Conservation (phyloP, 2,113 vertebrate genomes). For the Malurus cyaneus region DNA sequence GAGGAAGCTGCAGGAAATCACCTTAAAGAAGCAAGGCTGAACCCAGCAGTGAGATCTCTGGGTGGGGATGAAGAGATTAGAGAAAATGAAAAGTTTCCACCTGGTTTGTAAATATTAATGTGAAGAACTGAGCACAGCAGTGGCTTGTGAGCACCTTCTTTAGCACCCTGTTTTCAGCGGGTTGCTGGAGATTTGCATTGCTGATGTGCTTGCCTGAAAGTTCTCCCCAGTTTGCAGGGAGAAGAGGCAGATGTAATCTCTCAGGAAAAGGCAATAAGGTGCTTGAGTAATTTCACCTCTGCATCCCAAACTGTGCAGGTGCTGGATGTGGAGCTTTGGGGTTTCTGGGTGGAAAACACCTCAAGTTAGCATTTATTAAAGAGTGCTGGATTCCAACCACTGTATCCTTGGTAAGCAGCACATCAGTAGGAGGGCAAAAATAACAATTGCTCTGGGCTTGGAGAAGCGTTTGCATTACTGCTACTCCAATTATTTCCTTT, state of each 20-base stretch:
- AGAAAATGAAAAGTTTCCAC: not conserved
- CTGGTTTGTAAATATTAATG: not conserved
- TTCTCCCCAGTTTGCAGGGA: not conserved
- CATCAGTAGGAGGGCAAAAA: slow-evolving; percentile 42
- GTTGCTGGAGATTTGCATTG: not conserved
- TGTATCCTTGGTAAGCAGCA: not conserved
- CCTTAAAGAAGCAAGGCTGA: not conserved
- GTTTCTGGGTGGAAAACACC: not conserved
- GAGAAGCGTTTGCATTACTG: slow-evolving; percentile 23
- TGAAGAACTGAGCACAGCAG: not conserved
- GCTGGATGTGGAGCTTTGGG: not conserved
- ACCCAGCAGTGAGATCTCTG: not conserved
- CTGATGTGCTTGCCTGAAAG: not conserved
- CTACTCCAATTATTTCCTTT: slow-evolving; percentile 59
- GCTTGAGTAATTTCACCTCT: not conserved
- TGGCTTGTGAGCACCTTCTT: not conserved
- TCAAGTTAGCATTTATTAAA: not conserved
- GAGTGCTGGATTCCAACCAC: not conserved
- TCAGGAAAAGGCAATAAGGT: not conserved
- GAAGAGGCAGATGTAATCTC: not conserved
- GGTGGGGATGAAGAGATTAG: not conserved
- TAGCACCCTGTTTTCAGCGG: not conserved
- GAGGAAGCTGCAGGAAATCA: not conserved
- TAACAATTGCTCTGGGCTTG: slow-evolving; percentile 40
- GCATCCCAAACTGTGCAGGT: not conserved